Conservation (phyloP, 2,888 invertebrate species). For the Megaustenia siamemsis region DNA sequence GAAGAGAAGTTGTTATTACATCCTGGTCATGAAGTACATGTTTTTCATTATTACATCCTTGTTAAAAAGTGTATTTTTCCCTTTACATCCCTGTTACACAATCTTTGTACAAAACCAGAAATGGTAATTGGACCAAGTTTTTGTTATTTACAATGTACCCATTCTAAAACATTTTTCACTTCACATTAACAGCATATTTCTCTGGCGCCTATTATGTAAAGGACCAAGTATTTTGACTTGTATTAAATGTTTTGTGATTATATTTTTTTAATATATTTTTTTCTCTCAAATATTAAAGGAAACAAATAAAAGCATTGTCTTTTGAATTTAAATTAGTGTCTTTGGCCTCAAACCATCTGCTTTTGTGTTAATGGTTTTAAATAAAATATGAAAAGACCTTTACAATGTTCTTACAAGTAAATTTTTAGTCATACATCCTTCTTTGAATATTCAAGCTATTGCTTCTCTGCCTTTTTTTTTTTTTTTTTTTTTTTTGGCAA, state of each 20-base stretch:
- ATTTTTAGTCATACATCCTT: too few relatives aligned
- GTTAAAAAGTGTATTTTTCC: neutral
- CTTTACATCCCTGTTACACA: neutral
- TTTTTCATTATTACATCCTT: too few relatives aligned
- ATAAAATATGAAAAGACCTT: too few relatives aligned
- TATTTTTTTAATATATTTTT: neutral
- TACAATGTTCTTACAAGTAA: too few relatives aligned
- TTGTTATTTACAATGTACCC: neutral
- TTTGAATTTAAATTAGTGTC: neutral
- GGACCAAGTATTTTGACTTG: neutral
- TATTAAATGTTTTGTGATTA: neutral
- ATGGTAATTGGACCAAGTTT: constrained; percentile 1
- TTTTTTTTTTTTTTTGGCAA: too few relatives aligned
- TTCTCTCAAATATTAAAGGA: too few relatives aligned
- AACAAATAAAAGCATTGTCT: too few relatives aligned
- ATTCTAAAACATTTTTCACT: neutral
- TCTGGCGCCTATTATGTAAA: neutral
- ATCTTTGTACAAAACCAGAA: neutral
- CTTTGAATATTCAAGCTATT: too few relatives aligned
- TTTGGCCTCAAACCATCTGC: neutral
- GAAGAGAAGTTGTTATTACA: too few relatives aligned
- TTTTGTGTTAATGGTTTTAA: too few relatives aligned
- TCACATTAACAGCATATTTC: neutral
- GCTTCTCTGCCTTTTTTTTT: too few relatives aligned
- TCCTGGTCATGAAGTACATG: too few relatives aligned